Base-by-base conservation (phyloP, 2,888 invertebrate genomes). In the Dromius quadrimaculatus region DNA sequence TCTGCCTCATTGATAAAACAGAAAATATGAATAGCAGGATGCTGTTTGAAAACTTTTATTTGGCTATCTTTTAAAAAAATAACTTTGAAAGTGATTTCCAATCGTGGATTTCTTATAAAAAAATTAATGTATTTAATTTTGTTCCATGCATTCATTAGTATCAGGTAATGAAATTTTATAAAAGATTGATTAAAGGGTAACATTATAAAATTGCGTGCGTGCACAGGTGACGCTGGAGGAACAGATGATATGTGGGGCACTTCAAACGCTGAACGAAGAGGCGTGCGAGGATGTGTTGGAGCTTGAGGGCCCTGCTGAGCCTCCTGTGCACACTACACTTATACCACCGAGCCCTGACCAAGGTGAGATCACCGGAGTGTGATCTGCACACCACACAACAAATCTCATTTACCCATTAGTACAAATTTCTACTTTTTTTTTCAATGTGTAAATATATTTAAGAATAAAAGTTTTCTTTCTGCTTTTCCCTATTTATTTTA, bases 231-330 rank as follows among this genome's bases (percentile, higher is more conserved):
- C 95, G 0, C 85, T 96, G 76, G 96, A 96, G 83, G 95, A 96
- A 81, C 95, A 95, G 83, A 94, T 95, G 94, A 95, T 96, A 75
- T 94, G 94, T 83, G 95, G 95, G 72, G 95, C 95, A 1, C 84
- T 96, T 71, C 95, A 95, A 83, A 94, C 95, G 0, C 85, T 96
- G 28, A 96, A 94, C 83, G 95, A 96, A 84, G 95, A 95, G 83
- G 95, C 95, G 4, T 89, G 92, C 81, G 95, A 96, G 84, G 95
- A 96, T 84, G 94, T 95, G 43, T 83, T 93, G 75, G 92, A 93
- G 79, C 20, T 47, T 2, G 92, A 85, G 77, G 74, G 75, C 0
- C 76, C 77, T 13, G 76, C 78, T 22, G 74, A 75, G 1, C 77
- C 77, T 3, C 75, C 78, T 2, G 36, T 63, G 9, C 78, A 78